Evolutionary conservation across 1,140 invertebrate genomes (phyloP), one percentile per base, ranked within the genome.

Genomic region (Drosophila pseudoananassae): DNA sequence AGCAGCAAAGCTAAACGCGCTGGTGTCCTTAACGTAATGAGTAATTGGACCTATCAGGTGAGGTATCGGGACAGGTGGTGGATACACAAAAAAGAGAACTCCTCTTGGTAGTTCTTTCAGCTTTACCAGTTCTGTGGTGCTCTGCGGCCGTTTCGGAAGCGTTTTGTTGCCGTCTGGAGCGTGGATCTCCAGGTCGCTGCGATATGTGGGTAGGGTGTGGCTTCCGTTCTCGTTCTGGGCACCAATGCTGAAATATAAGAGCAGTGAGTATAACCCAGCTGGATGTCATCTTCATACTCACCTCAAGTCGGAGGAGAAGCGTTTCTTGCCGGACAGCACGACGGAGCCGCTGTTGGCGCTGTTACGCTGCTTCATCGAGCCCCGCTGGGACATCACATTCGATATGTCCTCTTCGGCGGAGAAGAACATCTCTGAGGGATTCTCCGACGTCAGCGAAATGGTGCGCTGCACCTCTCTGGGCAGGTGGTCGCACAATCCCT

Each of bases 341-440:
- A 89, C 80, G 0, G 89, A 91, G 5, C 89, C 82, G 53, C 78
- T 90, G 27, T 75, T 75, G n/a, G 15, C 71, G 33, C 63, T 80
- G 33, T 76, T 87, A 9, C 85, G 81, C 57, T 91, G 87, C 46
- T 91, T 91, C 47, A 91, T 90, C 15, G 88, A 91, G 4, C 88
- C 88, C 2, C 84, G 69, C 63, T 91, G 90, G 9, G 90, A 91
- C 71, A 91, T 65, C 14, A 91, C 83, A 80, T 91, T 92, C 0
- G 92, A 95, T 92, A 93, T 94, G 80, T 97, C 96, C 92, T 98
- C 97, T 90, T 98, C 97, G 0, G 97, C 97, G 0, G 97, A 98
- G 82, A 97, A 98, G 92, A 97, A 98, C 23, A 96, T 95, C 92
- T 98, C 97, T 0, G 96, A 97, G 78, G 97, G 96, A 92, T 97